Conservation (phyloP, 2,113 vertebrate genomes). For the Gymnorhina tibicen region DNA sequence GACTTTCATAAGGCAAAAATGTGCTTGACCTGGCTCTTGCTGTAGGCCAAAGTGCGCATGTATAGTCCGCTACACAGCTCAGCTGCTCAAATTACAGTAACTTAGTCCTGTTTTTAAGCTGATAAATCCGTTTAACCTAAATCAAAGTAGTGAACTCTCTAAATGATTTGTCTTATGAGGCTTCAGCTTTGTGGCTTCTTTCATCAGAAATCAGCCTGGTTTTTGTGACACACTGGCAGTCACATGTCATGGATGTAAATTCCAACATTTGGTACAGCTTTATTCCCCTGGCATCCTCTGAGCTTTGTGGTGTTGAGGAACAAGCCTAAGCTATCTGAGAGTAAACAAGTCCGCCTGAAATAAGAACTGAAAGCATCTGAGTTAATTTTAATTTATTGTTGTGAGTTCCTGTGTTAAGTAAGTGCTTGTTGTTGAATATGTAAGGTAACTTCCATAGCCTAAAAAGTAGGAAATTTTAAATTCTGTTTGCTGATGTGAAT, state of each 20-base stretch:
- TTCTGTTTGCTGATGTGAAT: conserved; percentile 2
- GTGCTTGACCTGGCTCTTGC: neutral
- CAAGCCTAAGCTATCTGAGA: neutral
- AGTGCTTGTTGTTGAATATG: neutral
- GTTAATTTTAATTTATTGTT: neutral
- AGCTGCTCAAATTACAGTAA: neutral
- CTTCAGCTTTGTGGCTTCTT: neutral
- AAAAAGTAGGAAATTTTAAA: conserved; percentile 24
- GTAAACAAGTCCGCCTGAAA: neutral
- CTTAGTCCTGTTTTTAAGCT: neutral
- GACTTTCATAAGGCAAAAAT: neutral
- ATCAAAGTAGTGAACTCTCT: neutral
- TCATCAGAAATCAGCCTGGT: neutral
- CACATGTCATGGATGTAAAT: neutral
- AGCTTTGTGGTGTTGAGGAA: neutral
- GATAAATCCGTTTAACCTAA: neutral
- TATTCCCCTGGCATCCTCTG: neutral
- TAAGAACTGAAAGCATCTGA: neutral
- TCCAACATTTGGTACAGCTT: neutral
- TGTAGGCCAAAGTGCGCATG: accelerated
- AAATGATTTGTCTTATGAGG: neutral
- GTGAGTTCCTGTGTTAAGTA: neutral
- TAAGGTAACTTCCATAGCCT: neutral
- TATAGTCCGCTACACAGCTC: neutral
- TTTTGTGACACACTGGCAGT: neutral